Evolutionary conservation across 2,888 invertebrate species (phyloP).

Genomic region (Crossocerus cetratus): DNA sequence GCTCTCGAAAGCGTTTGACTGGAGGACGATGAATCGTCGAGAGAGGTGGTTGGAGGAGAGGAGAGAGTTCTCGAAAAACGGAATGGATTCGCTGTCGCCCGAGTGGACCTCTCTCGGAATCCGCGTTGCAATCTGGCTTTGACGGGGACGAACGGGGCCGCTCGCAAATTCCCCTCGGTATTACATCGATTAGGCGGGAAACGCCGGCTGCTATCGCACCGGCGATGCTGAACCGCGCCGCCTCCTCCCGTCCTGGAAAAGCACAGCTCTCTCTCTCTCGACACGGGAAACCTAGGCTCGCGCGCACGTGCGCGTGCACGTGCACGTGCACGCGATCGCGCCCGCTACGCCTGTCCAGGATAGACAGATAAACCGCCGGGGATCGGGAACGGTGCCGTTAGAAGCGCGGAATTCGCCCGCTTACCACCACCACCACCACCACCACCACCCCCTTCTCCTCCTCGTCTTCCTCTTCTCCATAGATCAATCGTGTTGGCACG

Average conservation of each 20-base stretch:
- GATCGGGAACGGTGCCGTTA: slow-evolving; percentile 13
- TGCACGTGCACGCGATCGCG: neutral
- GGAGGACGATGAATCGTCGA: neutral
- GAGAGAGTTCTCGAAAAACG: neutral
- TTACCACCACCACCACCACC: no score
- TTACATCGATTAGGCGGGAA: slow-evolving; percentile 36
- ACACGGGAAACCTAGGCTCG: no score
- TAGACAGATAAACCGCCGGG: slow-evolving; percentile 21
- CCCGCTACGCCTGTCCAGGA: slow-evolving; percentile 25
- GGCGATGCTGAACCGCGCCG: neutral
- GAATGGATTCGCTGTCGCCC: neutral
- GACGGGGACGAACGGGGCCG: neutral
- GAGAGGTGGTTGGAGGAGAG: neutral
- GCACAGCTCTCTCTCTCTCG: no score
- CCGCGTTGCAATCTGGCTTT: neutral
- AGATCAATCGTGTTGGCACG: no score
- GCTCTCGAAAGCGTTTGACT: neutral
- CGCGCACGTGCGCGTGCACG: no score
- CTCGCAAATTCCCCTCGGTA: slow-evolving; percentile 26
- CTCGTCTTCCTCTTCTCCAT: no score
- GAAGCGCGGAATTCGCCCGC: slow-evolving; percentile 5
- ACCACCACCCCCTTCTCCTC: no score
- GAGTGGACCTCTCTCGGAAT: no score
- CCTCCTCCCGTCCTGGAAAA: no score
- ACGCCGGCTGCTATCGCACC: neutral